Conservation (phyloP, 53 echinoderm and acorn worm genomes). For the Paracentrotus lividus region DNA sequence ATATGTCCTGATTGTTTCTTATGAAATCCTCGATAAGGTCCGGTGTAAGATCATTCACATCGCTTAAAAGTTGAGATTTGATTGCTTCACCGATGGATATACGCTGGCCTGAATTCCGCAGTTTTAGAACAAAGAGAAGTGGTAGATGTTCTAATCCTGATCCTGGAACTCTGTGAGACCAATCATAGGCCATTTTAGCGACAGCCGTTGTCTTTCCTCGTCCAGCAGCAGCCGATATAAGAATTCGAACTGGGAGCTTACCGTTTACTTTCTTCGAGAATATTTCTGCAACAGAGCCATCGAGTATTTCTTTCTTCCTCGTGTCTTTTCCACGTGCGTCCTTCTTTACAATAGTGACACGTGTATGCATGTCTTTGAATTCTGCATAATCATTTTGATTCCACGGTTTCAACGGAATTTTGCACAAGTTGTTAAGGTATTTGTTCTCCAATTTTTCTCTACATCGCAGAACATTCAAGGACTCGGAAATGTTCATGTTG, state of each 20-base stretch:
- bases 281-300: conserved; percentile 5
- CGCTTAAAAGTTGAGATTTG: too few relatives aligned
- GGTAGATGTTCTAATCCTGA: background rate
- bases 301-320: background rate
- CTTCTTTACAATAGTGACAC: conserved; percentile 13
- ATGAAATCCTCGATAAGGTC: background rate
- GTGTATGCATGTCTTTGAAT: too few relatives aligned
- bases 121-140: too few relatives aligned
- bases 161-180: background rate
- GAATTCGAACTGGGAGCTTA: background rate
- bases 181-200: conserved; percentile 28
- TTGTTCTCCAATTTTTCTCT: background rate
- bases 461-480: background rate
- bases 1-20: background rate
- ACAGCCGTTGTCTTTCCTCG: conserved; percentile 32
- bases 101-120: background rate
- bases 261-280: too few relatives aligned
- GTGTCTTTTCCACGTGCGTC: background rate
- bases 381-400: background rate
- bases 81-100: background rate
- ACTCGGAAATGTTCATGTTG: background rate
- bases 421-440: too few relatives aligned
- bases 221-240: conserved; percentile 16
- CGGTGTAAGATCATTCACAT: background rate
- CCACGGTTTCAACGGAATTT: too few relatives aligned